A percentile compares a stretch with the other conserved stretches of the same genome.
These are phyloP conservation scores for Sipunculus nudus DNA, from an alignment of 2,888 invertebrate species.

Conservation along the genomic window DNA sequence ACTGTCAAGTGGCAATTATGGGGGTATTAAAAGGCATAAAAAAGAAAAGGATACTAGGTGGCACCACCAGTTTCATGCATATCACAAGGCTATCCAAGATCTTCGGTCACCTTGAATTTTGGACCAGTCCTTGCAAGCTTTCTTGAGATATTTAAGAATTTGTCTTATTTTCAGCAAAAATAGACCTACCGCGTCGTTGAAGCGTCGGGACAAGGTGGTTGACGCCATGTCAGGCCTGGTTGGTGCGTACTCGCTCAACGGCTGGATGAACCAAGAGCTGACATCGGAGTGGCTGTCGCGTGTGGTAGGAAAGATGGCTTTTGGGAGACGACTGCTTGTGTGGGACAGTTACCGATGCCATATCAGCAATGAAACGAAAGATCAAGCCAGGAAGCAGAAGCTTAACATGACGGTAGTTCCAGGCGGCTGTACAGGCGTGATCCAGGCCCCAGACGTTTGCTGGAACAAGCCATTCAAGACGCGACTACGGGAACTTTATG, in stretches of 20 bases:
- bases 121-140: no score
- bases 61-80: no score
- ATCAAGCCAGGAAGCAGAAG: constrained; percentile 21
- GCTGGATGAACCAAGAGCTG: constrained; percentile 43
- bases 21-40: no score
- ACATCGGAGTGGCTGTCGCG: constrained; percentile 13
- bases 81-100: no score
- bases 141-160: no score
- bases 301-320: constrained; percentile 19
- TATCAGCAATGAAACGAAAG: constrained; percentile 30
- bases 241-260: not conserved
- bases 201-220: constrained; percentile 22
- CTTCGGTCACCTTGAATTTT: no score
- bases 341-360: constrained; percentile 42
- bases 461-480: constrained; percentile 33
- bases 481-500: no score
- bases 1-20: no score
- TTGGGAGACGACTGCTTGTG: constrained; percentile 29
- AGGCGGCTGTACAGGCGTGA: constrained; percentile 37
- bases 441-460: constrained; percentile 38
- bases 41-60: no score
- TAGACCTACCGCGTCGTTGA: no score
- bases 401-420: no score
- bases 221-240: constrained; percentile 10
- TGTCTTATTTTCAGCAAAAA: no score